phyloP scores from a whole-genome alignment of 2,113 vertebrate genomes.

The Etheostoma cragini region DNA sequence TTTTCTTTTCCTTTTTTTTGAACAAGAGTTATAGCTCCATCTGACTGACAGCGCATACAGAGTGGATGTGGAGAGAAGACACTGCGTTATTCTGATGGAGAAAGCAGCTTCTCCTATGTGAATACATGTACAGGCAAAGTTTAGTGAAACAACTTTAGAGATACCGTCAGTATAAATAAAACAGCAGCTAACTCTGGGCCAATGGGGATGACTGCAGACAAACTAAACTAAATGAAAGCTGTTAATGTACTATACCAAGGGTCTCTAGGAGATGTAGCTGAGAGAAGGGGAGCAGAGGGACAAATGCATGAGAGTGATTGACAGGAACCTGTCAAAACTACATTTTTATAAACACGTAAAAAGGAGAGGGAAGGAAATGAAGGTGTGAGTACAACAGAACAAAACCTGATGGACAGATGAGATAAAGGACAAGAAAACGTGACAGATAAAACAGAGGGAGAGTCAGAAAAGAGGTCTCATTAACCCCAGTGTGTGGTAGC shows the following conservation, averaged over 20 bases:
- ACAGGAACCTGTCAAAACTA: slow-evolving; percentile 57
- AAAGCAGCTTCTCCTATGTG: slow-evolving; percentile 40
- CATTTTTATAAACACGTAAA: slow-evolving; percentile 25
- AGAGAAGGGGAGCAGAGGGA: not conserved
- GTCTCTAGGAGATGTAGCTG: slow-evolving; percentile 23
- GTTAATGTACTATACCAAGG: slow-evolving; percentile 32
- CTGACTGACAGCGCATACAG: slow-evolving; percentile 44
- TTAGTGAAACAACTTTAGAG: slow-evolving; percentile 52
- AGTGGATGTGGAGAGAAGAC: slow-evolving; percentile 27
- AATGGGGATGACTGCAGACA: slow-evolving; percentile 49
- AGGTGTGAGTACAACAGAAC: slow-evolving; percentile 19
- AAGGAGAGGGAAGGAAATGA: not conserved
- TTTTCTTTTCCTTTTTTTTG: slow-evolving; percentile 24
- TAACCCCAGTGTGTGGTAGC: not conserved
- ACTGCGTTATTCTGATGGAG: slow-evolving; percentile 14
- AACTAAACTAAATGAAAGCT: slow-evolving; percentile 57
- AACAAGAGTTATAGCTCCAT: slow-evolving; percentile 14
- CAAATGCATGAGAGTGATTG: slow-evolving; percentile 16
- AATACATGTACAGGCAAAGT: slow-evolving; percentile 45
- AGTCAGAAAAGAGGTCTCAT: not conserved
- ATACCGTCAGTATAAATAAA: slow-evolving; percentile 69
- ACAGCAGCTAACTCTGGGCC: slow-evolving; percentile 48
- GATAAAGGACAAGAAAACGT: slow-evolving; percentile 10
- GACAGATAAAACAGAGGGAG: slow-evolving; percentile 21
- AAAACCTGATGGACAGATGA: not conserved